Conservation (phyloP, 1,140 invertebrate species). For the Caenorhabditis latens region DNA sequence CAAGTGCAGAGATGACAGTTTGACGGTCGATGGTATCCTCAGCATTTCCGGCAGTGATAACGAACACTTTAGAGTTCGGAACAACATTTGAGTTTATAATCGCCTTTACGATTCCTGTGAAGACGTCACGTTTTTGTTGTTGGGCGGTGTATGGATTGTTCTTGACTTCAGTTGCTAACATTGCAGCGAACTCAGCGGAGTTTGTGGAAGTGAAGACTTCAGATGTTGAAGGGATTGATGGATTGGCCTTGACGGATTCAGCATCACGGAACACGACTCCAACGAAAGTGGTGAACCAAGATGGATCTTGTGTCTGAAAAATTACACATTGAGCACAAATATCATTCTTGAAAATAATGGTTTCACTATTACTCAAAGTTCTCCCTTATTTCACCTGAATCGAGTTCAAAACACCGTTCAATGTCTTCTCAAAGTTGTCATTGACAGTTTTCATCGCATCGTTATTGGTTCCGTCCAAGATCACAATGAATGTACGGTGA, state of each 20-base stretch:
- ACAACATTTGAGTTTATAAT: not conserved
- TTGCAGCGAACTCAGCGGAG: constrained; percentile 3
- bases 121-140: constrained; percentile 40
- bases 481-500: constrained; percentile 49
- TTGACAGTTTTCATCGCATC: constrained; percentile 42
- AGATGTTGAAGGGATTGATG: constrained; percentile 40
- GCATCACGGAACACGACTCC: constrained; percentile 64
- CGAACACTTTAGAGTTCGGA: constrained; percentile 41
- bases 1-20: constrained; percentile 21
- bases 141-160: constrained; percentile 34
- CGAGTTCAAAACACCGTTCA: not conserved
- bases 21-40: constrained; percentile 37
- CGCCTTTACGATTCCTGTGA: constrained; percentile 35
- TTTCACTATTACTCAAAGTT: too few relatives aligned
- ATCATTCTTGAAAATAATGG: too few relatives aligned
- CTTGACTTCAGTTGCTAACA: constrained; percentile 48
- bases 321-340: not conserved
- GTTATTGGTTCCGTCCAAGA: constrained; percentile 53
- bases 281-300: constrained; percentile 62
- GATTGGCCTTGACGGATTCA: not conserved
- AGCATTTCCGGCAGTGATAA: constrained; percentile 52
- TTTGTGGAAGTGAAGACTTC: constrained; percentile 19
- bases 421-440: constrained; percentile 22
- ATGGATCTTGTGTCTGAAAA: constrained; percentile 37
- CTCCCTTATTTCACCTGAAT: not conserved